Evolutionary conservation across 2,113 vertebrate species (phyloP).

Genomic region (Petroica traversi): DNA sequence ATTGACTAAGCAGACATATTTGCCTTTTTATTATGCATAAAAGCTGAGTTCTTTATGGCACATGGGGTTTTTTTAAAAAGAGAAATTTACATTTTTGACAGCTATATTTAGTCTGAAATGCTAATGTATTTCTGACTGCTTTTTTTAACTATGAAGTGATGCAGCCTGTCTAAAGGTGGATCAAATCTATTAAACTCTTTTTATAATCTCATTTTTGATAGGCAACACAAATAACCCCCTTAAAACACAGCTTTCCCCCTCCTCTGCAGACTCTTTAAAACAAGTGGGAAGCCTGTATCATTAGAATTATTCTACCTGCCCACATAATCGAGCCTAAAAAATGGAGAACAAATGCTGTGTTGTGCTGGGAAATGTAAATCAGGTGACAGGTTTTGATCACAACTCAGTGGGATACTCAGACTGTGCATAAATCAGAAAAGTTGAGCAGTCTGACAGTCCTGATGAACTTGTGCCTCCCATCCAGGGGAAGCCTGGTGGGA

Average conservation of each 20-base stretch:
- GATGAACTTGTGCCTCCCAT: background rate
- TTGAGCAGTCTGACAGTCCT: background rate
- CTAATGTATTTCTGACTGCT: background rate
- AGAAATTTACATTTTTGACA: background rate
- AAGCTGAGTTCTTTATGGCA: background rate
- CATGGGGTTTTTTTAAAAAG: background rate
- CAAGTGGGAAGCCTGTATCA: background rate
- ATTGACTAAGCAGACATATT: background rate
- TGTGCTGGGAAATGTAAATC: background rate
- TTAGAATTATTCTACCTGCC: background rate
- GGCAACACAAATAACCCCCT: background rate
- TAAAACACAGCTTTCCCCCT: background rate
- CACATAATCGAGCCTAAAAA: background rate
- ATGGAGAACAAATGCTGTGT: background rate
- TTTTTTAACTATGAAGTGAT: background rate
- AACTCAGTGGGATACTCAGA: background rate
- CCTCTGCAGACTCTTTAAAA: background rate
- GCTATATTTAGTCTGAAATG: constrained; percentile 20
- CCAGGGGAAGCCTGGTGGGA: background rate
- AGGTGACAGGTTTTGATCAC: background rate
- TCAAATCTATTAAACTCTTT: background rate
- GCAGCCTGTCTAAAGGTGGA: background rate
- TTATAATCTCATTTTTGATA: background rate
- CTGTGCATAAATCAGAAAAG: background rate
- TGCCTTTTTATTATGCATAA: background rate